Conservation (phyloP, 2,113 vertebrate species). For the Chascanopsetta lugubris region DNA sequence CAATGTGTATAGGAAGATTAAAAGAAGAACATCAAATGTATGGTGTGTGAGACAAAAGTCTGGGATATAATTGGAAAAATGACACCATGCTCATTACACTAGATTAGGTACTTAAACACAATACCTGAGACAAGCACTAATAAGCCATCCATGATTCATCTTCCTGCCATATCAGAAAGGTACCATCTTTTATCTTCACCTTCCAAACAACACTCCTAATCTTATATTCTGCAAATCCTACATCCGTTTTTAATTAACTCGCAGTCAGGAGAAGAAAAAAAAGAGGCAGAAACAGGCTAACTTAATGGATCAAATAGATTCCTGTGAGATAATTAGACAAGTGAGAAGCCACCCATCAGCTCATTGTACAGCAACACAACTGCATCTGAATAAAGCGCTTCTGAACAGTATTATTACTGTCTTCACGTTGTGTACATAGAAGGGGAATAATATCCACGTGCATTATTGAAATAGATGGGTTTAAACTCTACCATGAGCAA, state of each 20-base stretch:
- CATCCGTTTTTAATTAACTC: slow-evolving; percentile 84
- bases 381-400: slow-evolving; percentile 48
- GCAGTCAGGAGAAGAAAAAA: slow-evolving; percentile 77
- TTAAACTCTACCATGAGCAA: slow-evolving; percentile 41
- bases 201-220: slow-evolving; percentile 82
- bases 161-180: slow-evolving; percentile 82
- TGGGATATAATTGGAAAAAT: slow-evolving; percentile 81
- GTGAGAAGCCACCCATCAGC: slow-evolving; percentile 77
- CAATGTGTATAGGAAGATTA: slow-evolving; percentile 38
- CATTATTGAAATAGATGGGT: slow-evolving; percentile 48
- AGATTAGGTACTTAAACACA: slow-evolving; percentile 84
- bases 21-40: slow-evolving; percentile 63
- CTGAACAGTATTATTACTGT: slow-evolving; percentile 40
- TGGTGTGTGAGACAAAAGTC: slow-evolving; percentile 69
- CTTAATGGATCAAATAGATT: slow-evolving; percentile 82
- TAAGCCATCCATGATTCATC: slow-evolving; percentile 81
- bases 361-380: slow-evolving; percentile 76
- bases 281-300: slow-evolving; percentile 74
- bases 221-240: slow-evolving; percentile 79
- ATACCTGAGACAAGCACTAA: slow-evolving; percentile 82
- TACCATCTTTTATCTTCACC: slow-evolving; percentile 84
- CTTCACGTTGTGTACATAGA: slow-evolving; percentile 27
- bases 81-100: slow-evolving; percentile 81
- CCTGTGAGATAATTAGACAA: slow-evolving; percentile 81
- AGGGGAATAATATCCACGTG: slow-evolving; percentile 18